Conservation (phyloP, 2,113 vertebrate species). For the Mungos mungo region DNA sequence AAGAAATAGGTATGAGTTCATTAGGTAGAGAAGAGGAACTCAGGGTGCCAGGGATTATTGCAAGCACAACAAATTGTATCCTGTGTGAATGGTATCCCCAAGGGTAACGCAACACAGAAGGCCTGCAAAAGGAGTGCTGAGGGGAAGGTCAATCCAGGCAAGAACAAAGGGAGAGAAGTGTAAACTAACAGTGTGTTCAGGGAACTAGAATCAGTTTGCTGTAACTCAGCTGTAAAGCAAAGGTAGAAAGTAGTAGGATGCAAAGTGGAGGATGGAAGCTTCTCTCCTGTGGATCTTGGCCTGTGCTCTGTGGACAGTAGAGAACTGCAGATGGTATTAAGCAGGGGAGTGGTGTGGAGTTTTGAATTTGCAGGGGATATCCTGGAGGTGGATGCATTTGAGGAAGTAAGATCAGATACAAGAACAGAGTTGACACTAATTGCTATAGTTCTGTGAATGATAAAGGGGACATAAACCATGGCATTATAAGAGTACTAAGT, state of each 20-base stretch:
- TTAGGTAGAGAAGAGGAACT: background rate
- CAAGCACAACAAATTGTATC: background rate
- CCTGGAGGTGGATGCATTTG: background rate
- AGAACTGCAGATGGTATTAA: background rate
- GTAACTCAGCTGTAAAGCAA: background rate
- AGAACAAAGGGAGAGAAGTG: background rate
- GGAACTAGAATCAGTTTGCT: slow-evolving; percentile 11
- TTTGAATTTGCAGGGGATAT: background rate
- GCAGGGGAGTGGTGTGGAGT: background rate
- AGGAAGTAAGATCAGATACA: background rate
- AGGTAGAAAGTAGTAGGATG: background rate
- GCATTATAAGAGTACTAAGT: background rate
- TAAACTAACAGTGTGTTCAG: background rate
- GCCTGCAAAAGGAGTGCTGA: background rate
- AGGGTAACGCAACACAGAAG: background rate
- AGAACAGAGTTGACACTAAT: background rate
- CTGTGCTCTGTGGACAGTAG: background rate
- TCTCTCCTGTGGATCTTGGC: background rate
- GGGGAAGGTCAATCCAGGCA: background rate
- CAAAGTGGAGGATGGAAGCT: background rate
- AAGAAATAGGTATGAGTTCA: background rate
- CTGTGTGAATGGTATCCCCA: background rate
- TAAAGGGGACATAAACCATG: background rate
- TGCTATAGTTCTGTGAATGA: background rate
- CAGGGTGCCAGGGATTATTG: background rate